phyloP scores from a whole-genome alignment of 64 coral and sea anemone genomes.

The Anthopleura sola region DNA sequence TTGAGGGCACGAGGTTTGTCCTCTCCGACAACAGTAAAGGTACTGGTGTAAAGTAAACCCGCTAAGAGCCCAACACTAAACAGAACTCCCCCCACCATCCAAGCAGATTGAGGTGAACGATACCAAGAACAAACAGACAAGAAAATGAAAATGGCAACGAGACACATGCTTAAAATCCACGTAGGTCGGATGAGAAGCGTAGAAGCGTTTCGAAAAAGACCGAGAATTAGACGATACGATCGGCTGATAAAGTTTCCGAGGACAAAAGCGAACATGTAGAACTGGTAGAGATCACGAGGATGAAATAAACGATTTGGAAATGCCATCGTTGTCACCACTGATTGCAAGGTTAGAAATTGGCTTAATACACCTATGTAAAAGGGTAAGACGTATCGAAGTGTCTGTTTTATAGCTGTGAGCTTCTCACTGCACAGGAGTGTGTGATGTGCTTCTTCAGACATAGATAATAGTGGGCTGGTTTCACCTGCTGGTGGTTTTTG shows the following conservation, averaged over 20 bases:
- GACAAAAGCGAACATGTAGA: conserved; percentile 46
- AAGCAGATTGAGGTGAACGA: conserved; percentile 25
- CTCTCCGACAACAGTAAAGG: conserved; percentile 45
- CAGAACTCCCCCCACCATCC: conserved; percentile 41
- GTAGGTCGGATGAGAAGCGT: conserved; percentile 30
- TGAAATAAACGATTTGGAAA: conserved; percentile 52
- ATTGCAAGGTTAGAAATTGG: conserved; percentile 59
- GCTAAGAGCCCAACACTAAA: conserved; percentile 7
- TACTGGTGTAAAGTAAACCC: conserved; percentile 51
- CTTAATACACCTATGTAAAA: conserved; percentile 49
- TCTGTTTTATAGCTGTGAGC: conserved; percentile 29
- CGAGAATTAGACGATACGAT: conserved; percentile 54
- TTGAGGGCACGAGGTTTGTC: conserved; percentile 18
- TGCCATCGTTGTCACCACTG: conserved; percentile 66
- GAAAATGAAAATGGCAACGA: conserved; percentile 37
- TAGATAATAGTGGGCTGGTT: not conserved
- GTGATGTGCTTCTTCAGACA: not conserved
- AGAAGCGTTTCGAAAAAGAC: not conserved
- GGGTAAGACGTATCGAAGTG: conserved; percentile 32
- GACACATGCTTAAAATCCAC: conserved; percentile 25
- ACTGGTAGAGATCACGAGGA: conserved; percentile 74
- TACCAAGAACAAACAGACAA: conserved; percentile 27
- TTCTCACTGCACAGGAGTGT: conserved; percentile 37
- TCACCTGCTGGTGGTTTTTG: not conserved
- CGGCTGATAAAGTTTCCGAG: conserved; percentile 41